Base-by-base conservation (phyloP, 2,113 vertebrate species). In the Amphilophus citrinellus region DNA sequence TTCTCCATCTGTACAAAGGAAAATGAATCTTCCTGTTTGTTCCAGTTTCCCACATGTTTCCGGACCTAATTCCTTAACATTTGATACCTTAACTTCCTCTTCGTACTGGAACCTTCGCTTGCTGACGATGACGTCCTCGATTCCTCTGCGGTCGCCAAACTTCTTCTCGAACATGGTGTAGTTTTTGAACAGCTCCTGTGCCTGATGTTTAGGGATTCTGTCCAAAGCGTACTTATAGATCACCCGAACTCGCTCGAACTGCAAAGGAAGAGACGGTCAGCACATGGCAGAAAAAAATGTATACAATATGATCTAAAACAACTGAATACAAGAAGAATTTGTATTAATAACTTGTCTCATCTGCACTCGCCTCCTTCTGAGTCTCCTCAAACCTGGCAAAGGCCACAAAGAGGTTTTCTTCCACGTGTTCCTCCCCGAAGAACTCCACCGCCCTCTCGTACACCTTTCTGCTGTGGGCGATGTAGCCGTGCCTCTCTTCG, bases 121-220 rank as follows among this genome's bases (percentile, higher is more conserved):
- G 96, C 96, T 99, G 90, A 99, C 98, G 6, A 99, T 99, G 77
- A 99, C 99, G 24, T 99, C 98, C 92, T 99, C 98, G 3, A 99
- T 99, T 5, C 98, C 98, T 60, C 98, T 93, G 22, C 98, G 93
- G 94, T 99, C 98, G 61, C 98, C 98, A 89, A 98, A 99, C 94
- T 97, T 98, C 96, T 99, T 99, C 93, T 99, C 98, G 88, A 99
- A 99, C 93, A 99, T 96, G 0, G 98, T 99, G 91, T 99, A 99
- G 91, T 97, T 98, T 95, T 99, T 99, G 92, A 99, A 99, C 84
- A 99, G 97, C 83, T 99, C 97, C 91, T 99, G 98, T 5, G 98
- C 98, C 7, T 98, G 96, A 32, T 98, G 97, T 85, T 99, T 99
- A 9, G 97, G 96, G 92, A 99, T 99, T 80, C 97, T 93, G 85